Base-by-base conservation (phyloP, 2,797 vertebrate genomes). In the Uromys caudimaculatus region DNA sequence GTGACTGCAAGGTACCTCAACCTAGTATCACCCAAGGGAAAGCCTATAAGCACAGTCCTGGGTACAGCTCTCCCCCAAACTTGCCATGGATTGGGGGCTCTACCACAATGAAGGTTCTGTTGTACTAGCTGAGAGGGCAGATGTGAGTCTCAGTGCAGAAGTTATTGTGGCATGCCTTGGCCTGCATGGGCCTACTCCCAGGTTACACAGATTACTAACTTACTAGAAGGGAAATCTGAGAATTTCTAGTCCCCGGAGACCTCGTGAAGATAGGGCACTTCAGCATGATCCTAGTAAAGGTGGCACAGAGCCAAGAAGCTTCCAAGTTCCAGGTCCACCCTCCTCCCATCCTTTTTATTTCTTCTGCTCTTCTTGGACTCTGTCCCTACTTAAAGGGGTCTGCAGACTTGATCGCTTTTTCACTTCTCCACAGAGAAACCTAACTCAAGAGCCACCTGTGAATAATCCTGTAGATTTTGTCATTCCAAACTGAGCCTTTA, bases 401-500 rank as follows among this genome's bases (percentile, higher is more conserved):
- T 77, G 56, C 32, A 58, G 60, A 93, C 32, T 86, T 92, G 84
- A 85, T 92, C 54, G 88, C 64, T 94, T 62, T 93, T 50, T 88
- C 79, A 47, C 44, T 58, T 83, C 82, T 78, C 71, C 41, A 23
- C 32, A 82, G 87, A 93, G 87, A 94, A 93, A 90, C 58, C 35
- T 56, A 90, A 58, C 93, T 93, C 19, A 85, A 38, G 95, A 93
- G 41, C 67, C 78, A 85, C 52, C 54, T 89, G 71, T 92, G 81
- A 84, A 64, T 84, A 78, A 81, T 87, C 54, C 52, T 96, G 81
- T 95, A 38, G 58, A 77, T 85, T 82, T n/a, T 75, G 73, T 50
- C 89, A 54, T 82, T 91, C 76, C 89, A 29, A n/a, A n/a, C 24
- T 41, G 47, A 54, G 3, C 83, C 96, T 96, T 94, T 93, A 82